Base-by-base conservation (phyloP, 2,113 vertebrate genomes). In the Balaeniceps rex region DNA sequence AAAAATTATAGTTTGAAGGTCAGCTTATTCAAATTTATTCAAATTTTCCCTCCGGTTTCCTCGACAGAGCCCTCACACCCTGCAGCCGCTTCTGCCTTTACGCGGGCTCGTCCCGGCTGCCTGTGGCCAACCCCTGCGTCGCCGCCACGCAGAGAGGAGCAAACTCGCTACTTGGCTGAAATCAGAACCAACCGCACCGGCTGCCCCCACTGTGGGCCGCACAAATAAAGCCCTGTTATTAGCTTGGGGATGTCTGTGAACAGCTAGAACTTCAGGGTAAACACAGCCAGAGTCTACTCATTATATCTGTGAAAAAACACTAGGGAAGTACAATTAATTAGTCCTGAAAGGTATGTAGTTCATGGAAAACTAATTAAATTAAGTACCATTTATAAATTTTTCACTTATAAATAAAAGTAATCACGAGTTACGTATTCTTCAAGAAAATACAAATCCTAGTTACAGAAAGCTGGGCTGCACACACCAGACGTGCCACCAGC, bases 181-280 rank as follows among this genome's bases (percentile, higher is more conserved):
- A 14, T 18, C 10, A 6, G 36, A 55, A 14, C 54, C 38, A 69
- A 22, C 11, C 1, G 11, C 23, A 1, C 17, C 3, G 0, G 21
- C 47, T 68, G 33, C 46, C 51, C 8, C 33, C 33, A 1, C 6
- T 8, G n/a, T 10, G 54, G 9, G 14, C 7, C 47, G 65, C n/a
- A 31, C 19, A 25, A 24, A 25, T 2, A 19, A 21, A 70, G 86
- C 28, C 46, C 57, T 26, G 31, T 7, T 6, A 13, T 23, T 21
- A 22, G 23, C 36, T 66, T 51, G 11, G 63, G n/a, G 22, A 17
- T 12, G 11, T 5, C 16, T 11, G 31, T 2, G 11, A 46, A 58
- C 28, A 33, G 64, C 23, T 69, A n/a, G 57, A 52, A 11, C 46
- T 47, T 44, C 42, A 31, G 34, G 42, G 65, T 12, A 75, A 77